Evolutionary conservation across 53 echinoderm and acorn worm species (phyloP).

Genomic region (Arbacia lixula): DNA sequence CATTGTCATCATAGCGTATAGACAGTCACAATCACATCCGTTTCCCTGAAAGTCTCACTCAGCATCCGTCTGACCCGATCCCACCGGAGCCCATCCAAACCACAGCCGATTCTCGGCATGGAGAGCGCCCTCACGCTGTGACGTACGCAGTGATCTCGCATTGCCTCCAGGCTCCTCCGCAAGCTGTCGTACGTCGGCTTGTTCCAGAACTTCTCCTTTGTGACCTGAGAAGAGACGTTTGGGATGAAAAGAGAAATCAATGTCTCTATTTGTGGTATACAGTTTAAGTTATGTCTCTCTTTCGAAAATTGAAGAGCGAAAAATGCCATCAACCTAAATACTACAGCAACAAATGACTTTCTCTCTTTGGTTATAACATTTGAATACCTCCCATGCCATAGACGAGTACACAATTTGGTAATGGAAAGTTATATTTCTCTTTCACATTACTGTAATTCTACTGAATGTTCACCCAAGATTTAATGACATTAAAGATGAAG

Average conservation of each 20-base stretch:
- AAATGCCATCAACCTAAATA: too few species aligned
- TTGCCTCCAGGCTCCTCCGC: conserved; percentile 57
- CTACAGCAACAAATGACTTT: too few species aligned
- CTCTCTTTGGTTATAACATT: too few species aligned
- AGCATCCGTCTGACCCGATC: conserved; percentile 50
- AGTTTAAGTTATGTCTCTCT: too few species aligned
- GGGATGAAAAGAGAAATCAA: background rate
- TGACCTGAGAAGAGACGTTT: conserved; percentile 36
- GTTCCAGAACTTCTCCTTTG: conserved; percentile 78
- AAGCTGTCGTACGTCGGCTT: conserved; percentile 74
- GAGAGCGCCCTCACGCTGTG: conserved; percentile 60
- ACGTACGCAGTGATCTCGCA: conserved; percentile 60
- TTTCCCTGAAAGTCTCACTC: conserved; percentile 37
- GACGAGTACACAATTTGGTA: too few species aligned
- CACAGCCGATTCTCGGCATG: conserved; percentile 81
- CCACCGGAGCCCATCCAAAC: conserved; percentile 74
- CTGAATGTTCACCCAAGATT: too few species aligned
- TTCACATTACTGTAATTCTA: too few species aligned
- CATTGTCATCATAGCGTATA: conserved; percentile 53
- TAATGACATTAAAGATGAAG: too few species aligned
- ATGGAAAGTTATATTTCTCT: too few species aligned
- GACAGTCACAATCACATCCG: conserved; percentile 62
- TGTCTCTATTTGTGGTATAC: background rate
- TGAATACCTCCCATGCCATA: too few species aligned
- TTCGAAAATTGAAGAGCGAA: too few species aligned